These are phyloP conservation scores for Eilema griseolum DNA, from an alignment of 2,888 invertebrate genomes.

Conservation along the genomic window DNA sequence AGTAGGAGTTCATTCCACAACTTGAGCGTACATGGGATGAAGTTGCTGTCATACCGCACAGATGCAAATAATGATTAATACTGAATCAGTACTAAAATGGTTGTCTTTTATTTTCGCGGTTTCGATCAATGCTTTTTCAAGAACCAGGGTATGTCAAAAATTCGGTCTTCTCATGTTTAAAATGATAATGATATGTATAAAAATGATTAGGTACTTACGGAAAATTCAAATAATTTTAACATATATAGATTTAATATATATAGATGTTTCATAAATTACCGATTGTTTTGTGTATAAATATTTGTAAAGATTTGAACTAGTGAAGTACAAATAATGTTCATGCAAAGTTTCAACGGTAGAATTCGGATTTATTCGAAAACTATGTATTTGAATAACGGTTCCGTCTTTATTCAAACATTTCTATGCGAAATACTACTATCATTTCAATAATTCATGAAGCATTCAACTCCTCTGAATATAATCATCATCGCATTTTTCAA, in stretches of 20 bases:
- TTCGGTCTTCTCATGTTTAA: too few relatives aligned
- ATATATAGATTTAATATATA: too few relatives aligned
- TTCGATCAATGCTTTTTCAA: background rate
- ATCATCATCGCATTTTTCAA: background rate
- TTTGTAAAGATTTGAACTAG: slow-evolving; percentile 35
- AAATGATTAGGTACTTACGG: too few relatives aligned
- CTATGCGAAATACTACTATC: slow-evolving; percentile 37
- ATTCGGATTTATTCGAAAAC: slow-evolving; percentile 47
- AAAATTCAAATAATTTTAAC: too few relatives aligned
- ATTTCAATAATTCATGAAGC: slow-evolving; percentile 42
- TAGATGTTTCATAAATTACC: too few relatives aligned
- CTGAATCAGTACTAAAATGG: background rate
- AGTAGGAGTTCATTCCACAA: too few relatives aligned
- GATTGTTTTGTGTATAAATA: background rate
- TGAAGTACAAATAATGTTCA: slow-evolving; percentile 38
- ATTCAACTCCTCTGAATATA: background rate
- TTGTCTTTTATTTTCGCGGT: background rate
- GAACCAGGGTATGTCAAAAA: background rate
- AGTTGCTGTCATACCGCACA: too few relatives aligned
- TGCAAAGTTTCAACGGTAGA: slow-evolving; percentile 26
- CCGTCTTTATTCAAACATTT: slow-evolving; percentile 46
- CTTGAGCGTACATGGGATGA: too few relatives aligned
- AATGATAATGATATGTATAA: too few relatives aligned
- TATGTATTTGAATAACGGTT: slow-evolving; percentile 35
- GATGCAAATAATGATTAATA: background rate